phyloP scores from a whole-genome alignment of 2,113 vertebrate species.

The Clupea harengus region DNA sequence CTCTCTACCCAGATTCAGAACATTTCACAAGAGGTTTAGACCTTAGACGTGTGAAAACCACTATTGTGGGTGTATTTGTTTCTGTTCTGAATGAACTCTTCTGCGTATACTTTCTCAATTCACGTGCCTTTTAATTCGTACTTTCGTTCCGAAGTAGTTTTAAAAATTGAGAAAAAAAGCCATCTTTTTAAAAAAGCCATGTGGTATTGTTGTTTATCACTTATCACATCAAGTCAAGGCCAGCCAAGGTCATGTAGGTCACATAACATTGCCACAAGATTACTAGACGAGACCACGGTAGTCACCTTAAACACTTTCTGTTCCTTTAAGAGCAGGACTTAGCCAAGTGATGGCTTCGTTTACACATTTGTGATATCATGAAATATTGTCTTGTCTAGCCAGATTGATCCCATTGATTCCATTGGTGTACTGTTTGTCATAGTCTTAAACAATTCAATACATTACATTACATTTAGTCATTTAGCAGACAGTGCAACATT shows the following conservation, averaged over 20 bases:
- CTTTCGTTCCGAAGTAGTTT: not conserved
- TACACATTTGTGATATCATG: not conserved
- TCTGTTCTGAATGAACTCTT: too few species aligned
- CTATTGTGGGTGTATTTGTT: too few species aligned
- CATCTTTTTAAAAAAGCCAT: not conserved
- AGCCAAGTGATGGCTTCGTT: not conserved
- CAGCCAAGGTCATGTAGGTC: constrained; percentile 18
- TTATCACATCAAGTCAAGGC: constrained; percentile 5
- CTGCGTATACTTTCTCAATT: too few species aligned
- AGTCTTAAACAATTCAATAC: not conserved
- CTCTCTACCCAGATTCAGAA: not conserved
- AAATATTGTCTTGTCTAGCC: not conserved
- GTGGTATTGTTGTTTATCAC: not conserved
- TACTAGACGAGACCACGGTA: constrained; percentile 15
- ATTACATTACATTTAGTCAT: too few species aligned
- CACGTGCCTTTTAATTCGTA: too few species aligned
- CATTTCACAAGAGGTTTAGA: not conserved
- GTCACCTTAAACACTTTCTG: constrained; percentile 13
- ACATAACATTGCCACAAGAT: constrained; percentile 11
- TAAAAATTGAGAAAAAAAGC: not conserved
- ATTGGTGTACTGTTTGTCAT: not conserved
- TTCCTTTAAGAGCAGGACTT: constrained; percentile 25
- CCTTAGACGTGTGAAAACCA: not conserved
- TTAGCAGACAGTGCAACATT: not conserved
- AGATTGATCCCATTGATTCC: not conserved